These are phyloP conservation scores for Chymomyza caudatula DNA, from an alignment of 2,888 invertebrate genomes.

Conservation along the genomic window DNA sequence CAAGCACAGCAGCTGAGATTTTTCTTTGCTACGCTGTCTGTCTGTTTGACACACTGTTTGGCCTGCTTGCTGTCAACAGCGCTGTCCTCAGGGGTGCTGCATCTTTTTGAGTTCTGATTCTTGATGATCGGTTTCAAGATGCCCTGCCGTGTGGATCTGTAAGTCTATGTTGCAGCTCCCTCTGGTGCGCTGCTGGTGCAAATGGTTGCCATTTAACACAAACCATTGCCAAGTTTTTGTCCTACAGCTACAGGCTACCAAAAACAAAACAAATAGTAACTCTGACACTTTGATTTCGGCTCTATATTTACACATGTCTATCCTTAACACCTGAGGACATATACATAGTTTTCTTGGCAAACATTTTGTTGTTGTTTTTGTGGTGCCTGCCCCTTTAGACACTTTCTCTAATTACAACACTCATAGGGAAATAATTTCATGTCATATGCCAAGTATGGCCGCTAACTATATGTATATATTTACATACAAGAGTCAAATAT, in stretches of 20 bases:
- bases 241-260: slow-evolving; percentile 24
- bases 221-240: slow-evolving; percentile 23
- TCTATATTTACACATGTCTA: not conserved
- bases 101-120: slow-evolving; percentile 40
- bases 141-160: slow-evolving; percentile 53
- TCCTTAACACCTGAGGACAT: slow-evolving; percentile 13
- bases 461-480: slow-evolving; percentile 17
- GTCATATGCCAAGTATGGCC: not conserved
- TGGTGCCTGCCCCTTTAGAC: not conserved
- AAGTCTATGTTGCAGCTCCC: slow-evolving; percentile 28
- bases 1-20: slow-evolving; percentile 25
- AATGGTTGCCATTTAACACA: slow-evolving; percentile 62
- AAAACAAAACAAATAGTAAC: slow-evolving; percentile 26
- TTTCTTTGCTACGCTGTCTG: not conserved
- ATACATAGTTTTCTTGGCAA: not conserved
- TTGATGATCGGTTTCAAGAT: not conserved
- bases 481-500: slow-evolving; percentile 43
- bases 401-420: slow-evolving; percentile 2
- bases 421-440: not conserved
- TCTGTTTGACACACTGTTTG: slow-evolving; percentile 17
- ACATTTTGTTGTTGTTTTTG: not conserved
- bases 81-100: slow-evolving; percentile 55
- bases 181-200: slow-evolving; percentile 66
- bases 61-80: slow-evolving; percentile 47
- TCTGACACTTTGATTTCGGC: slow-evolving; percentile 8